Base-by-base conservation (phyloP, 2,113 vertebrate genomes). In the Struthio camelus region DNA sequence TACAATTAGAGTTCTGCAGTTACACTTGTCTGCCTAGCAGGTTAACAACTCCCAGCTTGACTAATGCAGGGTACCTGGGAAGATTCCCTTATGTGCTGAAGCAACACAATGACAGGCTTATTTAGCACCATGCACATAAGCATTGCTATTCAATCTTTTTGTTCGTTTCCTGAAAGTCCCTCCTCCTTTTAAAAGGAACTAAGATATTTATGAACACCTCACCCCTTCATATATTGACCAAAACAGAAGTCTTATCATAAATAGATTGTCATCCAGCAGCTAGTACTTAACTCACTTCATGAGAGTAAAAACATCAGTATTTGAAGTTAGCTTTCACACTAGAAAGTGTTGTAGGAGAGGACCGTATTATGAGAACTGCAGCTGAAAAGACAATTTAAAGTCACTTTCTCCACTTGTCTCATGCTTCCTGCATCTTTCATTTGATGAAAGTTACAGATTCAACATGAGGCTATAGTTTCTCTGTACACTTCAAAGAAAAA, bases 91-190 rank as follows among this genome's bases (percentile, higher is more conserved):
- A 27, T 36, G 25, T 51, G 18, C 73, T 40, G 27, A 51, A 92
- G 51, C 65, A 54, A 27, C 44, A 24, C 23, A 15, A 30, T 2
- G 17, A 34, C 10, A 2, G 40, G 10, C 25, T 76, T 54, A 2
- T 6, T 48, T 23, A 72, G 67, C 64, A 87, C 32, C 58, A 38
- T 0, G 0, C 0, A 0, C 25, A 67, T 28, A 44, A 22, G 50
- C 71, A 59, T 5, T 44, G 20, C 23, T 83, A 44, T 4, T 46
- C 4, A 58, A 53, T 44, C 15, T 66, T 40, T 19, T 30, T 42
- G 2, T 11, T 62, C 38, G 40, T 56, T 78, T 61, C 38, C 38
- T 80, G 14, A 76, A 61, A 72, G 14, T 23, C 8, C 32, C 51
- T 48, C 16, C 42, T 69, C 25, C 65, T 27, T 66, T 94, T 58